Percentiles rank a stretch among this genome's conserved stretches.
Evolutionary conservation across 2,888 invertebrate species (phyloP).

Genomic region (Troides aeacus): DNA sequence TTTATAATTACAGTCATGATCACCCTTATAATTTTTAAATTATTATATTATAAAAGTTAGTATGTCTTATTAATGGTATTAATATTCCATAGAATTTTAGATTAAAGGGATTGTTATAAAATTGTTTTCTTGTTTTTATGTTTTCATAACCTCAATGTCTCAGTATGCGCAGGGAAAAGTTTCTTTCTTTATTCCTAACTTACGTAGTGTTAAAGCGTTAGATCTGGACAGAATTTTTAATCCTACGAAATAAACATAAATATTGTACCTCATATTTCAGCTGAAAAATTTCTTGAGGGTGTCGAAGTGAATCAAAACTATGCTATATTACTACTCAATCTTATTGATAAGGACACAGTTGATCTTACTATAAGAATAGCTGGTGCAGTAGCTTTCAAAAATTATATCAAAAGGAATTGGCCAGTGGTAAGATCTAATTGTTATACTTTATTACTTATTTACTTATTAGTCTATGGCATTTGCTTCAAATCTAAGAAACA

Average conservation of each 20-base stretch:
- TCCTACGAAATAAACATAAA: not conserved
- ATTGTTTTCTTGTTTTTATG: slow-evolving; percentile 6
- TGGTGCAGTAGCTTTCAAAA: slow-evolving; percentile 97
- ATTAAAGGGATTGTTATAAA: not conserved
- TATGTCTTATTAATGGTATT: not conserved
- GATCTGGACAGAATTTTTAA: not conserved
- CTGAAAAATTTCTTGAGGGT: slow-evolving; percentile 94
- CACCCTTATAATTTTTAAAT: not conserved
- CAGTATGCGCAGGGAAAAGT: not conserved
- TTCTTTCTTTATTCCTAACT: not conserved
- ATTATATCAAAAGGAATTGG: slow-evolving; percentile 98
- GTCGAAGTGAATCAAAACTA: slow-evolving; percentile 95
- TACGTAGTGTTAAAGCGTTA: not conserved
- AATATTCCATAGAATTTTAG: not conserved
- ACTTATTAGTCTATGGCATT: too few relatives aligned
- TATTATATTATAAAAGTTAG: not conserved
- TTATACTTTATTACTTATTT: not conserved
- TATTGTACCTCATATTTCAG: slow-evolving; percentile 66
- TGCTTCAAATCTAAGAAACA: too few relatives aligned
- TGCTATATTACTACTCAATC: slow-evolving; percentile 89
- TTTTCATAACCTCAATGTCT: slow-evolving; percentile 17
- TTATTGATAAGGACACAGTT: slow-evolving; percentile 90
- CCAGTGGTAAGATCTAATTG: slow-evolving; percentile 82
- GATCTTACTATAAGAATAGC: slow-evolving; percentile 92
- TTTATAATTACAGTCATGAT: not conserved